These are phyloP conservation scores for Aurelia coerulea DNA, from an alignment of 30 jellyfish, hydroid and myxozoan genomes.

Conservation along the genomic window DNA sequence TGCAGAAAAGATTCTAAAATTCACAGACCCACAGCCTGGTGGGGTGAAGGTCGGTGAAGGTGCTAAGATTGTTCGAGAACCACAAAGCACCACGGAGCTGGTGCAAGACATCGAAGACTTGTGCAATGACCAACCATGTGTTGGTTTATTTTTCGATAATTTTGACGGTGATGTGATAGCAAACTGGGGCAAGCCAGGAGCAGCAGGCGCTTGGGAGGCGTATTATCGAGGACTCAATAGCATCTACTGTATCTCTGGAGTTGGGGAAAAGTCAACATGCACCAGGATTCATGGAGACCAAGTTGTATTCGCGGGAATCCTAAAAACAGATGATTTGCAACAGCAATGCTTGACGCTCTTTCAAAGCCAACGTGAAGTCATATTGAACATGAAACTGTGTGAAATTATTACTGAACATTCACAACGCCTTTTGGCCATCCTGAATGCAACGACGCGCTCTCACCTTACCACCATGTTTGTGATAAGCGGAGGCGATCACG, in stretches of 20 bases:
- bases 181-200: constrained; percentile 33
- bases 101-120: not conserved
- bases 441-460: constrained; percentile 8
- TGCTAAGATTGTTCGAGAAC: not conserved
- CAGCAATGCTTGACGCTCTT: constrained; percentile 12
- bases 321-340: constrained; percentile 39
- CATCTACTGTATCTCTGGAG: not conserved
- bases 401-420: constrained; percentile 17
- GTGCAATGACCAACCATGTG: not conserved
- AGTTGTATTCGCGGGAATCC: constrained; percentile 11
- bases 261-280: not conserved
- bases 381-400: constrained; percentile 6
- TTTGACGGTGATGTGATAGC: constrained; percentile 37
- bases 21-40: constrained; percentile 39
- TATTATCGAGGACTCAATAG: constrained; percentile 10
- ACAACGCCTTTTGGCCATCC: not conserved
- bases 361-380: not conserved
- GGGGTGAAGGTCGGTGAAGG: constrained; percentile 27
- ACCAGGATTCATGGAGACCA: constrained; percentile 15
- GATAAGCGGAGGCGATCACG: constrained; percentile 28
- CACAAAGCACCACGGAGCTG: not conserved
- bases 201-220: constrained; percentile 39
- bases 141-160: constrained; percentile 25
- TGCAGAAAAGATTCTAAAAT: not conserved
- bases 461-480: not conserved